A percentile compares a stretch with the other conserved stretches of the same genome.
These are phyloP conservation scores for Dolomedes plantarius DNA, from an alignment of 2,888 invertebrate species.

Conservation along the genomic window DNA sequence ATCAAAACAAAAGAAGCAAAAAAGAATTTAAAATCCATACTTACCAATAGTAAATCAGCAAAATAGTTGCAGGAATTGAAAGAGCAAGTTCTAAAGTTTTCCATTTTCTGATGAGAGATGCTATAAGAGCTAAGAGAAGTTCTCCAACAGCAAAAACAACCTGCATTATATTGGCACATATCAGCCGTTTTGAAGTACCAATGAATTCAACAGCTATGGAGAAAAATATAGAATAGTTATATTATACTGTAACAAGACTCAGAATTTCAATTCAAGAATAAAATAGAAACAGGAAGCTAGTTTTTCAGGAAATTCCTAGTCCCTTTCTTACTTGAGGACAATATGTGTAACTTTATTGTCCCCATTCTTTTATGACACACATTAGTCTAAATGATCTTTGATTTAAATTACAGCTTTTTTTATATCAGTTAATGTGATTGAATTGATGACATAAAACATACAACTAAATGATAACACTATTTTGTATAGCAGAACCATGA, in stretches of 20 bases:
- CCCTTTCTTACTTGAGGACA: no score
- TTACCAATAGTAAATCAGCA: constrained; percentile 70
- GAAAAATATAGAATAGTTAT: neutral
- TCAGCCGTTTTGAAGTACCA: constrained; percentile 54
- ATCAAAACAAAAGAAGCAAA: neutral
- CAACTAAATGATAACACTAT: no score
- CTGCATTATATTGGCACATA: constrained; percentile 69
- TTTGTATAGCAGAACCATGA: no score
- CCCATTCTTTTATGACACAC: no score
- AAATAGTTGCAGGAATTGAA: constrained; percentile 49
- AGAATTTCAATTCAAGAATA: no score
- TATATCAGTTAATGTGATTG: no score
- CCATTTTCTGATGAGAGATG: constrained; percentile 61
- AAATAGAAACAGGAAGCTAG: no score
- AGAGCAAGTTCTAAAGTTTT: constrained; percentile 56
- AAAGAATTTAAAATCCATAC: neutral
- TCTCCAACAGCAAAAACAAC: constrained; percentile 71
- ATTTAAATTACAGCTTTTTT: no score
- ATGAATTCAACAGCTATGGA: constrained; percentile 63
- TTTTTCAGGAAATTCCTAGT: no score
- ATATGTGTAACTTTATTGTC: no score
- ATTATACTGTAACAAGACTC: neutral
- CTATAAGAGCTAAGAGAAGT: constrained; percentile 49
- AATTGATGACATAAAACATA: no score
- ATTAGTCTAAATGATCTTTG: no score